These are phyloP conservation scores for Apteryx mantelli DNA, from an alignment of 2,113 vertebrate species.

Conservation along the genomic window DNA sequence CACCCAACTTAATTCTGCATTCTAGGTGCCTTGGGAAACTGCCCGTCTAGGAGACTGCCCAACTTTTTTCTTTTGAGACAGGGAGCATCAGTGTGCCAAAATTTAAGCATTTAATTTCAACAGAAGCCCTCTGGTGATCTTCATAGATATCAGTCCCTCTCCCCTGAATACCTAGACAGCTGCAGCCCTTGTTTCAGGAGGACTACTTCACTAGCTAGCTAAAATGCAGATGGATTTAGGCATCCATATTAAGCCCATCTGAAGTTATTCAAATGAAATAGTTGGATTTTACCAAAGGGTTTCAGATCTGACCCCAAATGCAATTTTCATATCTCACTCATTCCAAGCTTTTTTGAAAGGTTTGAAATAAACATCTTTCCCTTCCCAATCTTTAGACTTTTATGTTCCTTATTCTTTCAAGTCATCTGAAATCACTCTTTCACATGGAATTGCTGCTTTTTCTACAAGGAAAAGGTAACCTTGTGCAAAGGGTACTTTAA, in stretches of 20 bases:
- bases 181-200: not conserved
- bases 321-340: not conserved
- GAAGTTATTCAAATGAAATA: not conserved
- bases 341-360: not conserved
- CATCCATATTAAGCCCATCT: not conserved
- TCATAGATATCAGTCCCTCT: not conserved
- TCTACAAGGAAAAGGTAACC: not conserved
- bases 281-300: not conserved
- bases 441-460: not conserved
- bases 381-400: not conserved
- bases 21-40: not conserved
- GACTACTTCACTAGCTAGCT: not conserved
- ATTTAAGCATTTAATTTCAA: not conserved
- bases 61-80: not conserved
- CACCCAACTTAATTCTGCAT: not conserved
- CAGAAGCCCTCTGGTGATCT: not conserved
- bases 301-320: not conserved
- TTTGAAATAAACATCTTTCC: not conserved
- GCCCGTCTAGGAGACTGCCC: not conserved
- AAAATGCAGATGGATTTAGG: not conserved
- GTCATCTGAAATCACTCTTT: not conserved
- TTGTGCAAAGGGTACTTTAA: not conserved
- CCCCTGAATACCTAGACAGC: not conserved
- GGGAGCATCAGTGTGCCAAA: not conserved
- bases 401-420: not conserved